These are phyloP conservation scores for Lucilia cuprina DNA, from an alignment of 1,140 invertebrate genomes.

Conservation along the genomic window DNA sequence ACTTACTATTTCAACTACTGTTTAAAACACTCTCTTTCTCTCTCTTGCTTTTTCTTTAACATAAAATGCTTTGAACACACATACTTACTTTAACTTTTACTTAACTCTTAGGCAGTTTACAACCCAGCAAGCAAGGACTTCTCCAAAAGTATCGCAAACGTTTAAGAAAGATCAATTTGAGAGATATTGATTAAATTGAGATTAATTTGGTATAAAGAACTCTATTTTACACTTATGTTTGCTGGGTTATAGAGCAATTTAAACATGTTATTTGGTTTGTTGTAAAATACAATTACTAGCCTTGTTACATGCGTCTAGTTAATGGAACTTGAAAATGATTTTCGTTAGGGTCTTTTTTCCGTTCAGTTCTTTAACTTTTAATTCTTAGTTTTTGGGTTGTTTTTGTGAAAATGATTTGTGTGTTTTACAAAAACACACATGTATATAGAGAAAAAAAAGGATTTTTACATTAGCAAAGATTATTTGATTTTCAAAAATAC, in stretches of 20 bases:
- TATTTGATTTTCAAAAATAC: not conserved
- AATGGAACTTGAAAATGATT: not conserved
- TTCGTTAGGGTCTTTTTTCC: not conserved
- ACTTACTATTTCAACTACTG: not conserved
- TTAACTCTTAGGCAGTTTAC: too few relatives aligned
- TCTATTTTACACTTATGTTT: too few relatives aligned
- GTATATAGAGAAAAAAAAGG: not conserved
- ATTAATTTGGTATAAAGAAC: too few relatives aligned
- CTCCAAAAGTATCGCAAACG: too few relatives aligned
- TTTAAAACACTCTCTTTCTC: too few relatives aligned
- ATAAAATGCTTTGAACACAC: not conserved
- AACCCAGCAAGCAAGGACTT: too few relatives aligned
- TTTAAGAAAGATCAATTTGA: too few relatives aligned
- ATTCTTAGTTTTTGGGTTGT: not conserved
- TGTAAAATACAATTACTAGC: not conserved
- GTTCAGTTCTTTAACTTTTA: not conserved
- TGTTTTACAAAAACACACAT: not conserved
- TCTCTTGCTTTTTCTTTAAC: not conserved
- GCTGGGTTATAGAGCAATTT: not conserved
- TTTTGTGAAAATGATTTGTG: not conserved
- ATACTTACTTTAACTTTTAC: too few relatives aligned
- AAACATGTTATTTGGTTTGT: not conserved
- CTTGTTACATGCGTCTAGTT: not conserved
- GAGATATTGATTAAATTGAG: too few relatives aligned
- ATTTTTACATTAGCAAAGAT: conserved; percentile 3